phyloP scores from a whole-genome alignment of 2,888 invertebrate genomes.

The Toxonevra muliebris region DNA sequence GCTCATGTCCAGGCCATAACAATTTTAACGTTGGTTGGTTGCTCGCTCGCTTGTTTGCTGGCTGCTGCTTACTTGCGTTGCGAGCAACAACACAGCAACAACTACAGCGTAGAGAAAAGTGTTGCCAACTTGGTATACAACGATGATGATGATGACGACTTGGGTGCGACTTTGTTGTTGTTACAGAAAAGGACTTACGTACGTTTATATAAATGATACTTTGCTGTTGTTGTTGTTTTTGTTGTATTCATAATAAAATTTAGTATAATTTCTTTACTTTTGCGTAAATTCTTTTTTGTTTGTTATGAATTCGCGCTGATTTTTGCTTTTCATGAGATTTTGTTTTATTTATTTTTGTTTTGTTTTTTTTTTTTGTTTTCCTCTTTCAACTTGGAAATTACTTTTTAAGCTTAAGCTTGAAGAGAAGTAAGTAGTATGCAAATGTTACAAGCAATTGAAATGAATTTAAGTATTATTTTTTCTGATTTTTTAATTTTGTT shows the following conservation, averaged over 20 bases:
- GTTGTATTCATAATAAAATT: background rate
- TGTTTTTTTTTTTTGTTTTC: background rate
- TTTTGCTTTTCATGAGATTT: background rate
- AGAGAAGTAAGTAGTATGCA: background rate
- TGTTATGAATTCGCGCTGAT: no score
- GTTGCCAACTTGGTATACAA: conserved; percentile 17
- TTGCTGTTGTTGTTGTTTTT: background rate
- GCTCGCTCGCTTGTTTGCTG: background rate
- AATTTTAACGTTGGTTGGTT: conserved; percentile 20
- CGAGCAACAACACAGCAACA: background rate
- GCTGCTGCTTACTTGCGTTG: conserved; percentile 6
- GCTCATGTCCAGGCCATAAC: conserved; percentile 37
- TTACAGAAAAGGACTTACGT: no score
- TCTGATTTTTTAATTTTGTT: no score
- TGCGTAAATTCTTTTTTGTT: no score
- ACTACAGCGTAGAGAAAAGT: conserved; percentile 5
- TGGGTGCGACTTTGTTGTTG: no score
- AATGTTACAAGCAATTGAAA: background rate
- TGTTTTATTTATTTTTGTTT: background rate
- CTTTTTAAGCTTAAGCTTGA: background rate
- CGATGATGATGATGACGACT: no score
- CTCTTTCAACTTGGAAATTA: conserved; percentile 4
- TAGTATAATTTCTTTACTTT: no score
- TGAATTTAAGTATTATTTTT: no score
- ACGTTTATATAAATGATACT: no score